These are phyloP conservation scores for Gnatocerus cornutus DNA, from an alignment of 2,888 invertebrate genomes.

Conservation along the genomic window DNA sequence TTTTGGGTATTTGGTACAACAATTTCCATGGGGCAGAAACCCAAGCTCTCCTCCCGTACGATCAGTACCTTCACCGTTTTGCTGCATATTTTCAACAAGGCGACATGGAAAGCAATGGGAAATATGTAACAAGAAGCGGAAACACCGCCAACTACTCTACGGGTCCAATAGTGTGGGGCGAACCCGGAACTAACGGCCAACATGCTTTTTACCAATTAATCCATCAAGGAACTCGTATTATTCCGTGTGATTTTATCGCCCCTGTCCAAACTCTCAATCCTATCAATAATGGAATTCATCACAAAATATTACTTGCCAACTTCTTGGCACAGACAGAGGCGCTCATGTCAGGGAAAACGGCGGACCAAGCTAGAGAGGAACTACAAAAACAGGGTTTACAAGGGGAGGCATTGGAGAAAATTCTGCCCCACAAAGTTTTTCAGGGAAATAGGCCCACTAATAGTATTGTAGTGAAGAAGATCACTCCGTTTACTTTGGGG, in stretches of 20 bases:
- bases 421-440: constrained; percentile 97
- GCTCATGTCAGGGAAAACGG: constrained; percentile 82
- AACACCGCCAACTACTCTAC: constrained; percentile 76
- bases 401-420: constrained; percentile 81
- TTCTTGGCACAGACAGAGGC: constrained; percentile 99
- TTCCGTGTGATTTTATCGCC: constrained; percentile 98
- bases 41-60: constrained; percentile 96
- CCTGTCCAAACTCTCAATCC: constrained; percentile 95
- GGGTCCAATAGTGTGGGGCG: constrained; percentile 96
- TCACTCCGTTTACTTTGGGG: constrained; percentile 95
- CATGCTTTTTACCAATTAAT: constrained; percentile 99
- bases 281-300: constrained; percentile 85
- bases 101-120: constrained; percentile 99
- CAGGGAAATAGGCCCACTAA: constrained; percentile 98
- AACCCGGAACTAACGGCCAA: constrained; percentile 99
- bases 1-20: constrained; percentile 94
- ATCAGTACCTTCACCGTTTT: constrained; percentile 98
- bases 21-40: constrained; percentile 98
- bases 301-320: constrained; percentile 96
- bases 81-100: constrained; percentile 99
- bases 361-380: constrained; percentile 82
- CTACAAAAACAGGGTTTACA: constrained; percentile 85
- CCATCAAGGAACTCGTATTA: constrained; percentile 90
- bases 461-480: constrained; percentile 92
- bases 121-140: constrained; percentile 87